Evolutionary conservation across 2,797 vertebrate genomes (phyloP), one percentile per base, ranked within the genome.

Genomic region (Acrossocheilus wenchowensis): DNA sequence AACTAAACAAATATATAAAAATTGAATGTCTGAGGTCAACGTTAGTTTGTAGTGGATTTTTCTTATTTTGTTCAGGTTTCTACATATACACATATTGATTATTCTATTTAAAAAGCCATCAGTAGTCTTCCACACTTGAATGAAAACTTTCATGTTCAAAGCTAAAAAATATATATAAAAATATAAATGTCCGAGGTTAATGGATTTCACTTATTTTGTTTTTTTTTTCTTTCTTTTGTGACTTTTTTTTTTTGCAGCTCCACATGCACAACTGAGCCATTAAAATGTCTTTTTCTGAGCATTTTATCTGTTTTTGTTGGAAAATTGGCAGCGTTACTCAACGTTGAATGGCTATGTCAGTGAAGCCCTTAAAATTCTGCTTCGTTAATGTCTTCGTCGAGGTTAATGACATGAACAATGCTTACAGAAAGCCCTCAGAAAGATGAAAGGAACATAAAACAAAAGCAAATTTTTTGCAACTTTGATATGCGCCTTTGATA

Each of bases 401-500:
- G 93, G 94, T 94, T 94, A 95, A 95, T 94, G 93, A 91, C 91
- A 92, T 54, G 92, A 94, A 91, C 92, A 90, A 92, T 94, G 92
- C 92, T 91, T 93, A 93, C 92, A 94, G 94, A 93, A 92, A 92
- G 93, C 91, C 26, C 74, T 79, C 89, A 64, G 82, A 89, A 94
- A 94, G 94, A 95, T 95, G 92, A 95, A 95, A 95, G 92, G 88
- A 92, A 86, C 83, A 90, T 93, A 90, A 92, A 93, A 95, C 94
- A 95, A 95, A 95, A 94, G 93, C 92, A 88, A 86, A 88, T 89
- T 89, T 90, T 91, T 91, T 92, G 86, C 93, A 93, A 93, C 94
- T 94, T 94, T 96, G 94, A 95, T 95, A 94, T 92, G 89, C 90
- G 75, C 83, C 92, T 94, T 95, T 94, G 94, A 94, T 94, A 93